Base-by-base conservation (phyloP, 1,140 invertebrate species). In the Meloidogyne floridensis region DNA sequence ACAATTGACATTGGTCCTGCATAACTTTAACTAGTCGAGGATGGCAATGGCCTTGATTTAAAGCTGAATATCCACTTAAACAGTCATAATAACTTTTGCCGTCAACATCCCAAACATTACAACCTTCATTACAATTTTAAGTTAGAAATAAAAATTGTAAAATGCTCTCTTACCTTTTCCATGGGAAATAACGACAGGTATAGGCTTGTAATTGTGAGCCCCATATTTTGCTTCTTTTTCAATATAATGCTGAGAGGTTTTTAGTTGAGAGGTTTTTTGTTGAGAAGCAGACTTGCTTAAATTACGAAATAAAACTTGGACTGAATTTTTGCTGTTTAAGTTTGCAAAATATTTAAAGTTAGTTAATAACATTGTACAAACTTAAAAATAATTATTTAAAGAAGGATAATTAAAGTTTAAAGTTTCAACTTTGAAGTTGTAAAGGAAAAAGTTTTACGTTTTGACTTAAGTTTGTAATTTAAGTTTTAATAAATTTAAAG, bases 61-160 rank as follows among this genome's bases (percentile, higher is more conserved):
- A 47, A 90, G 77, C 77, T 3, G 77, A 79, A 70, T 79, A 79
- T 15, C 77, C 77, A 53, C 77, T 79, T 71, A 79, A 47, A 70
- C 77, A 79, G n/a, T 99, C 97, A 86, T 93, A 97, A 90, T 98
- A 99, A 75, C 93, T 93, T 87, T 95, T 95, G 1, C 95, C 96
- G 89, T 98, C 96, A 0, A 98, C 94, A 90, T 99, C 97, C 95
- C 96, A 98, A 76, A 98, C 93, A 89, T 93, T 94, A 8, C 96
- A 93, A 86, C 95, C 95, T 95, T 87, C 71, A 91, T 47, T 47
- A 92, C 81, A 83, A 82, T 51, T n/a, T 56, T 81, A 47, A 18
- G n/a, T 59, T 9, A n/a, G n/a, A n/a, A n/a, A n/a, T n/a, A n/a
- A n/a, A n/a, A n/a, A 8, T 8, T 82, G n/a, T 80, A 51, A 7